Evolutionary conservation across 2,888 invertebrate species (phyloP).

Genomic region (Choristoneura rosaceana): DNA sequence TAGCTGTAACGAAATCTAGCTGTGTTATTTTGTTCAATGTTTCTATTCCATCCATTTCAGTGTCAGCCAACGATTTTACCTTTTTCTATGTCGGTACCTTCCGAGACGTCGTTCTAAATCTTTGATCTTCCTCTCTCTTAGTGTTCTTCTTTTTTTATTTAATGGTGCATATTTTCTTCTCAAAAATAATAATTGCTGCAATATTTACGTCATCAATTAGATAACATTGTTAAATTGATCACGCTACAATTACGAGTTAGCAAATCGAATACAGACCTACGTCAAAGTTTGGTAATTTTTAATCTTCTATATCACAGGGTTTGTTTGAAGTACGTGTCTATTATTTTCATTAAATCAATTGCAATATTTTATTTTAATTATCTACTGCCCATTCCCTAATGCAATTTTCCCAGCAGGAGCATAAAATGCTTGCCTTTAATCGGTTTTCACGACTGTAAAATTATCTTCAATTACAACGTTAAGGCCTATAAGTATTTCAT

Average conservation of each 20-base stretch:
- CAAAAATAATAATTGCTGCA: no score
- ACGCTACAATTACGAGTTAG: no score
- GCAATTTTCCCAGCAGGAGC: conserved; percentile 4
- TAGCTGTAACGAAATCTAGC: not conserved
- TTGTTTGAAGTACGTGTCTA: not conserved
- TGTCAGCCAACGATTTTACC: not conserved
- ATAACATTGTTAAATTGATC: no score
- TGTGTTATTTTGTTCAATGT: not conserved
- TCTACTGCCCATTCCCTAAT: not conserved
- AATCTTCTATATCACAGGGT: not conserved
- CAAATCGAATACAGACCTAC: no score
- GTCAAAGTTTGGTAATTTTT: no score
- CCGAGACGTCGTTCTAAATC: no score
- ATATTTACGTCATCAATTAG: no score
- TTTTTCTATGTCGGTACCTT: not conserved
- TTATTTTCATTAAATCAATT: not conserved
- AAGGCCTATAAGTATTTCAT: conserved; percentile 1
- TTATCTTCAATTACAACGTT: conserved; percentile 32
- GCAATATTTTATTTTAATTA: not conserved
- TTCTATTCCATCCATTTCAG: not conserved
- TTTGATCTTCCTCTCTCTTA: no score
- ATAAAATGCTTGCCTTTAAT: conserved; percentile 13
- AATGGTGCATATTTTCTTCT: no score
- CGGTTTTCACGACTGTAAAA: conserved; percentile 26
- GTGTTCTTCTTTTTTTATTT: no score